Evolutionary conservation across 2,113 vertebrate species (phyloP).

Genomic region (Hippocampus comes): DNA sequence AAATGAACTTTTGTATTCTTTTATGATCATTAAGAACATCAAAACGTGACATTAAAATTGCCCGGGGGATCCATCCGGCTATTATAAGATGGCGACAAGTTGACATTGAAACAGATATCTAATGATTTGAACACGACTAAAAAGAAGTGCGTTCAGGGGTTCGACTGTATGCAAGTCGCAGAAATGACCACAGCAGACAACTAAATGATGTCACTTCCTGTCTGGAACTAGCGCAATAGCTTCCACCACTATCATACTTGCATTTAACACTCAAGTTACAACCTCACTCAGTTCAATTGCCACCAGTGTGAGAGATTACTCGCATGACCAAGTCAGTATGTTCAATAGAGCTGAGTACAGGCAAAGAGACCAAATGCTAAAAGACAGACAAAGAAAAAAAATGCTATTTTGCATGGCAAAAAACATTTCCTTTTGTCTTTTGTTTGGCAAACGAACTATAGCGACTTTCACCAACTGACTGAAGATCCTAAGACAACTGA

Average conservation of each 20-base stretch:
- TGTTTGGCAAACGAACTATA: constrained; percentile 52
- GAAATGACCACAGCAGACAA: background rate
- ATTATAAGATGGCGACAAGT: too few relatives aligned
- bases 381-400: constrained; percentile 29
- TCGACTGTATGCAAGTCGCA: background rate
- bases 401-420: constrained; percentile 70
- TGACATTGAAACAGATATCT: too few relatives aligned
- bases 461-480: constrained; percentile 53
- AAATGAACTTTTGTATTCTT: too few relatives aligned
- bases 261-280: constrained; percentile 25
- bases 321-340: background rate
- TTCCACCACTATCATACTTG: constrained; percentile 1
- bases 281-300: constrained; percentile 46
- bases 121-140: background rate
- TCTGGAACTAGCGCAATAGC: background rate
- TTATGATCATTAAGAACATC: too few relatives aligned
- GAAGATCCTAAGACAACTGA: constrained; percentile 58
- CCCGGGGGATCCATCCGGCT: too few relatives aligned
- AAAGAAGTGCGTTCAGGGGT: background rate
- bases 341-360: background rate
- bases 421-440: constrained; percentile 29
- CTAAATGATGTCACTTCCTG: background rate
- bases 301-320: constrained; percentile 42
- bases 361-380: background rate
- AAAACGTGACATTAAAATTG: too few relatives aligned